Base-by-base conservation (phyloP, 2,888 invertebrate genomes). In the Agrilus mali region DNA sequence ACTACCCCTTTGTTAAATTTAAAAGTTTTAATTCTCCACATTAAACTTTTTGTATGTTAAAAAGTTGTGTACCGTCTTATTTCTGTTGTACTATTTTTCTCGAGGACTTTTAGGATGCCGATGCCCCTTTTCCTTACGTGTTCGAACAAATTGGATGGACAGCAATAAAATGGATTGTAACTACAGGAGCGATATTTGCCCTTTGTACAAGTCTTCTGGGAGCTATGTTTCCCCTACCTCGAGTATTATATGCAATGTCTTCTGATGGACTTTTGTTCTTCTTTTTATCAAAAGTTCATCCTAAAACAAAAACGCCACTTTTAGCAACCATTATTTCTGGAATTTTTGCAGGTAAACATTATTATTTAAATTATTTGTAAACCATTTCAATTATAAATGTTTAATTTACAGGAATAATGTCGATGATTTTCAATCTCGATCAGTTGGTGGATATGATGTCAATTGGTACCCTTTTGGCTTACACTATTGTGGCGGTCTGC, bases 391-490 rank as follows among this genome's bases (percentile, higher is more conserved):
- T n/a, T n/a, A n/a, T n/a, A n/a, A n/a, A n/a, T n/a, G 15, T 13
- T 12, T 34, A 12, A 45, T 43, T 66, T 68, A 14, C 65, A 81
- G 89, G 85, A 15, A 43, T 82, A 4, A 88, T 94, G 84, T 86
- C 93, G 0, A 72, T 87, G 1, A 62, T 93, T n/a, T 90, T 95
- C 64, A 84, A 94, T 67, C 69, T 94, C 47, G 78, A 87, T 47
- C 92, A 93, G 60, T 69, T 95, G 44, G 92, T 95, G 47, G 90
- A 95, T 58, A 94, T 95, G 85, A 92, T 95, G 89, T 93, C 93
- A 7, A 94, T 95, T 54, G 89, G 89, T 10, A 90, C 90, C 0
- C 70, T 92, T 2, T 71, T 90, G 41, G 92, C 92, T 0, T 94
- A 94, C 63, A 87, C 90, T 2, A 90, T 94, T 50, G 94, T 95